A percentile compares a stretch with the other conserved stretches of the same genome.
Evolutionary conservation across 2,113 vertebrate species (phyloP).

Genomic region (Oenanthe oenanthe): DNA sequence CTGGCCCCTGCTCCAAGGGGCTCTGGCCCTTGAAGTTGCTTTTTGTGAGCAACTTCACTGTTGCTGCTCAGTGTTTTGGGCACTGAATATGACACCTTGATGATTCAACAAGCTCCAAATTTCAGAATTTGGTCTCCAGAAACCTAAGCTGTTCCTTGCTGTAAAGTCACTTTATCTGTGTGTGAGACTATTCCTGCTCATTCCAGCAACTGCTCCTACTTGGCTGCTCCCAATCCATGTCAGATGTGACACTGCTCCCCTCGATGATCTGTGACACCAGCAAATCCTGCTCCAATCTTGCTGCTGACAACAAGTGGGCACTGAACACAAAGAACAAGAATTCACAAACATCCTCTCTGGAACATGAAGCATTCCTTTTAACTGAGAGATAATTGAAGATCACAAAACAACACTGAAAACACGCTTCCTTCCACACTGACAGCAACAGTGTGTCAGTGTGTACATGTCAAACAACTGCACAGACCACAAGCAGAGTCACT

Average conservation of each 20-base stretch:
- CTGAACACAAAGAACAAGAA: background rate
- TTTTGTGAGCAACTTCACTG: background rate
- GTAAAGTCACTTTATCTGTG: background rate
- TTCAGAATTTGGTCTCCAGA: background rate
- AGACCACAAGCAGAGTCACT: background rate
- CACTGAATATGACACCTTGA: rapidly evolving
- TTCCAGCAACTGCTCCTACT: rapidly evolving
- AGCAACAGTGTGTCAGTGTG: rapidly evolving
- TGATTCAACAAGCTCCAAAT: background rate
- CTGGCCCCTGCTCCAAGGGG: background rate
- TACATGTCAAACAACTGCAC: background rate
- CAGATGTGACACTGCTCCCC: background rate
- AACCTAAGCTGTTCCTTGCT: background rate
- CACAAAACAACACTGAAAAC: background rate
- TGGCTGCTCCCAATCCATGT: background rate
- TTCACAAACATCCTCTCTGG: background rate
- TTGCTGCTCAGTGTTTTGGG: background rate
- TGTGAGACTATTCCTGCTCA: background rate
- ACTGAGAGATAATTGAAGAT: background rate
- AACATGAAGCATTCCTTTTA: background rate
- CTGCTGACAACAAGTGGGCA: background rate
- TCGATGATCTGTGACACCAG: rapidly evolving
- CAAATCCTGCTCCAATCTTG: background rate
- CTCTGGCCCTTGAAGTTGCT: background rate
- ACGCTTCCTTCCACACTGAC: rapidly evolving